phyloP scores from a whole-genome alignment of 2,797 vertebrate genomes.

The Tenualosa ilisha region DNA sequence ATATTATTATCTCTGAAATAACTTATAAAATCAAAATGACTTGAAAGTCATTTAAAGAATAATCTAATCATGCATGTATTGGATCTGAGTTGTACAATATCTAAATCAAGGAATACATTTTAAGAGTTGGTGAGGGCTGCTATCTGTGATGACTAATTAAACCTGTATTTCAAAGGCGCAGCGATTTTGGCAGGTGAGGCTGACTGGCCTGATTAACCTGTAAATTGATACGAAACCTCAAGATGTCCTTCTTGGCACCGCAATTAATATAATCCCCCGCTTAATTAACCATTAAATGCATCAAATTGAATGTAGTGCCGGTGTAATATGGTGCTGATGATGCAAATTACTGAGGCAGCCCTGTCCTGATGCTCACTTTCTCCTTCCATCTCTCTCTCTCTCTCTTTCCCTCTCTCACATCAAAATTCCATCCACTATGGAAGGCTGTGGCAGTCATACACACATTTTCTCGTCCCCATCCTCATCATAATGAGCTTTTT shows the following conservation, averaged over 20 bases:
- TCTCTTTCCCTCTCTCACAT: background rate
- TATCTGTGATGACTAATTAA: constrained; percentile 67
- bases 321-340: constrained; percentile 58
- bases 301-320: constrained; percentile 63
- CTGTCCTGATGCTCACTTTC: background rate
- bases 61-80: background rate
- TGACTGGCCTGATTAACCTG: constrained; percentile 76
- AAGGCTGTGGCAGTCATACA: background rate
- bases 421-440: background rate
- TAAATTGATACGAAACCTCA: constrained; percentile 74
- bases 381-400: background rate
- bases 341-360: constrained; percentile 31
- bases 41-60: background rate
- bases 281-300: constrained; percentile 73
- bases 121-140: background rate
- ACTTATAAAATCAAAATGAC: background rate
- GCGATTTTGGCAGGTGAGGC: constrained; percentile 66
- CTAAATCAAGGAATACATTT: no score
- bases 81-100: background rate
- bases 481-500: background rate
- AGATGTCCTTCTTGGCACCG: constrained; percentile 59
- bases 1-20: background rate
- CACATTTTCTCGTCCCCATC: background rate
- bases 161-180: constrained; percentile 56
- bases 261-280: constrained; percentile 65